phyloP scores from a whole-genome alignment of 2,113 vertebrate genomes.

The Phylloscopus trochiloides region DNA sequence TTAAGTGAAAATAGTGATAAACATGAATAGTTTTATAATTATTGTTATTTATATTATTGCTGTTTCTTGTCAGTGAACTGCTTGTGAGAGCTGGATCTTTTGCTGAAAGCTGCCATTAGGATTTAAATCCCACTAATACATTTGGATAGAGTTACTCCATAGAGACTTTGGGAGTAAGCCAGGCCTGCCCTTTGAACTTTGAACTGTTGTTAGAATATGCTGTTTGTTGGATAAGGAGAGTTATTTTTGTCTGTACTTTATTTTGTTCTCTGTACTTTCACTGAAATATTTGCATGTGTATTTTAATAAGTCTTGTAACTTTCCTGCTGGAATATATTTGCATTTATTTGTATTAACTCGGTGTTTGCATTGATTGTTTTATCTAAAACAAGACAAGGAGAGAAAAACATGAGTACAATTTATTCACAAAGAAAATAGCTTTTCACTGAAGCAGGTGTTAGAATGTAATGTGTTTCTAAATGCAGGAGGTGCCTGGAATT shows the following conservation, averaged over 20 bases:
- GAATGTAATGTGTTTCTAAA: conserved; percentile 1
- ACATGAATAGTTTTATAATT: rapidly evolving
- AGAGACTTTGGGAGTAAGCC: not conserved
- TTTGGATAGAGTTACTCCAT: not conserved
- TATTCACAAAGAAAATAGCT: conserved; percentile 37
- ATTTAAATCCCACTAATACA: not conserved
- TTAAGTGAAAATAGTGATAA: not conserved
- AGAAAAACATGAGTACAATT: conserved; percentile 23
- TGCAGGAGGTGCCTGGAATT: not conserved
- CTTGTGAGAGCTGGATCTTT: not conserved
- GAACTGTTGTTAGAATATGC: not conserved
- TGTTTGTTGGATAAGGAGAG: conserved; percentile 29
- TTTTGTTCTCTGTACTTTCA: conserved; percentile 28
- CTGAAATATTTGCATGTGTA: conserved; percentile 40
- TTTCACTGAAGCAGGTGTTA: not conserved
- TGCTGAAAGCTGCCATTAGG: not conserved
- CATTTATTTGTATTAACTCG: conserved; percentile 61
- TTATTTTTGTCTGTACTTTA: conserved; percentile 33
- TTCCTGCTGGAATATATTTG: conserved; percentile 50
- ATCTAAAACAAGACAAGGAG: conserved; percentile 38
- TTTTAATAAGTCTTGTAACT: conserved; percentile 52
- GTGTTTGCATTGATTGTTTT: conserved; percentile 41
- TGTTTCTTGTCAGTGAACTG: not conserved
- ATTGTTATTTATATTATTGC: not conserved
- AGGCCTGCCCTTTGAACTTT: not conserved